Evolutionary conservation across 2,888 invertebrate genomes (phyloP).

Genomic region (Heliconius cydno): DNA sequence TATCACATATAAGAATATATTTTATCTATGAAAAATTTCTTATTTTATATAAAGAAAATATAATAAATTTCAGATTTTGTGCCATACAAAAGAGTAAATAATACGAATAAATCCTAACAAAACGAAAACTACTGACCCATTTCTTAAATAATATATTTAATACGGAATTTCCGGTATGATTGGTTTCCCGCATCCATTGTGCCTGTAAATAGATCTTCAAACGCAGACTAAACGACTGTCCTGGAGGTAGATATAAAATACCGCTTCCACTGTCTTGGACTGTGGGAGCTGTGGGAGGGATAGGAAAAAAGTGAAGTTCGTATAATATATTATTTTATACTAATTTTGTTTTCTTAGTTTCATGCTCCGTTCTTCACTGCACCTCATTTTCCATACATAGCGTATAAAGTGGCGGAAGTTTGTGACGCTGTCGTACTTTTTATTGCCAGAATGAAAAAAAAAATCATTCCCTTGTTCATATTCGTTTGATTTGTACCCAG

Average conservation of each 20-base stretch:
- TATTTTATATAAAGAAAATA: background rate
- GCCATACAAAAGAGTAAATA: background rate
- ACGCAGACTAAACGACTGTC: conserved; percentile 42
- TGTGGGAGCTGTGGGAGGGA: conserved; percentile 22
- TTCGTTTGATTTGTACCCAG: background rate
- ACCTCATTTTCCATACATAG: background rate
- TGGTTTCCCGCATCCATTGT: conserved; percentile 34
- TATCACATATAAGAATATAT: background rate
- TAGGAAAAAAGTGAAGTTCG: conserved; percentile 14
- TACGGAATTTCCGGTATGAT: conserved; percentile 25
- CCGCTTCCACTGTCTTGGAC: conserved; percentile 40
- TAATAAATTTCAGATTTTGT: background rate
- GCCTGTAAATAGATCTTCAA: conserved; percentile 37
- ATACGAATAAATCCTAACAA: background rate
- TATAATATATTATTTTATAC: conserved; percentile 14
- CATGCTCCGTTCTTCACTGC: background rate
- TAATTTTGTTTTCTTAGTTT: background rate
- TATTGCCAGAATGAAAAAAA: background rate
- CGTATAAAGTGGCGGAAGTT: background rate
- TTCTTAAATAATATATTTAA: conserved; percentile 27
- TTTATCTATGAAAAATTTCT: background rate
- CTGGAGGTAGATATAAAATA: conserved; percentile 42
- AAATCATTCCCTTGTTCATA: background rate
- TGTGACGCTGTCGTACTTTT: background rate
- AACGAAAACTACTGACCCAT: conserved; percentile 7